phyloP scores from a whole-genome alignment of 2,888 invertebrate genomes.

The Branchipolynoe longqiensis region DNA sequence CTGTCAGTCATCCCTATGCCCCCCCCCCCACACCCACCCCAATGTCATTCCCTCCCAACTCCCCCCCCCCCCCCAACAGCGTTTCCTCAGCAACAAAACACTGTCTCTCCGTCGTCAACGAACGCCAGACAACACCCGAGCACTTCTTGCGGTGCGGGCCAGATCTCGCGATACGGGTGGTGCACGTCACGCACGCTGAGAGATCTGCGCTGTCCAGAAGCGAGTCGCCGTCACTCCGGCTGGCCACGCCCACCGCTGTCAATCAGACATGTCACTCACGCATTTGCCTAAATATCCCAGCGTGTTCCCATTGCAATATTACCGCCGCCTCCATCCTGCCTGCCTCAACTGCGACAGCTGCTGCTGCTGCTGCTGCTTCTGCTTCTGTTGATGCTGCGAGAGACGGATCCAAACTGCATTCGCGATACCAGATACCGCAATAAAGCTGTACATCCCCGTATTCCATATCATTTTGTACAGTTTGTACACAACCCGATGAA shows the following conservation, averaged over 20 bases:
- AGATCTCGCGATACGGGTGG: neutral
- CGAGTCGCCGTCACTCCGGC: neutral
- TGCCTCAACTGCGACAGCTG: too few relatives aligned
- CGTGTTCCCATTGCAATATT: neutral
- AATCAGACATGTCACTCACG: neutral
- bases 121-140: neutral
- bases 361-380: too few relatives aligned
- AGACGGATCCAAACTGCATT: too few relatives aligned
- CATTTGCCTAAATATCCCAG: slow-evolving; percentile 38
- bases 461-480: too few relatives aligned
- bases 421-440: too few relatives aligned
- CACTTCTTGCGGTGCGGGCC: slow-evolving; percentile 4
- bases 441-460: too few relatives aligned
- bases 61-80: neutral
- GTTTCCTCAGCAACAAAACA: neutral
- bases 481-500: too few relatives aligned
- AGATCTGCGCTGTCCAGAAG: too few relatives aligned
- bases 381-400: too few relatives aligned
- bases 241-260: slow-evolving; percentile 39
- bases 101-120: neutral
- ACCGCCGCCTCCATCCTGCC: neutral
- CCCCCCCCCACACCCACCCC: neutral
- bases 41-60: neutral
- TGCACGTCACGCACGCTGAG: neutral
- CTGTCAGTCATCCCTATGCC: neutral